Conservation (phyloP, 2,797 vertebrate genomes). For the Helicolenus hilgendorfi region DNA sequence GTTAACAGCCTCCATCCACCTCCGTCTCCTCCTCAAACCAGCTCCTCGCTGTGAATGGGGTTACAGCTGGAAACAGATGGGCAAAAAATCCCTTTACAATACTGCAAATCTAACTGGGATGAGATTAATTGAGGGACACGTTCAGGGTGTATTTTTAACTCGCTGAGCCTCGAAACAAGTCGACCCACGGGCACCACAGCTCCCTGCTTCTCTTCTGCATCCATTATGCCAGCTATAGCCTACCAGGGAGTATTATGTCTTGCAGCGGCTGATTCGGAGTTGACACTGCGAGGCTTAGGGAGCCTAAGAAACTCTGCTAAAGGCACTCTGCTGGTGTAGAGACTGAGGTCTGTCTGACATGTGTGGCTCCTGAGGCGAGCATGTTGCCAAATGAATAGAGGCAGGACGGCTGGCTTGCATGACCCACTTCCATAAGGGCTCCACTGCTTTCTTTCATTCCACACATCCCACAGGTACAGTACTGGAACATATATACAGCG, state of each 20-base stretch:
- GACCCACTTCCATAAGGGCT: slow-evolving; percentile 78
- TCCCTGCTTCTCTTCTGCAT: slow-evolving; percentile 60
- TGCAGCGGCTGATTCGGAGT: slow-evolving; percentile 65
- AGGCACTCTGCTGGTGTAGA: slow-evolving; percentile 67
- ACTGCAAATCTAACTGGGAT: slow-evolving; percentile 56
- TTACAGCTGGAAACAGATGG: slow-evolving; percentile 57
- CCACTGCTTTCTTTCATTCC: slow-evolving; percentile 41
- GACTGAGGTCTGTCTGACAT: slow-evolving; percentile 76
- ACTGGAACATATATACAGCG: slow-evolving; percentile 19
- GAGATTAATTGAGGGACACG: slow-evolving; percentile 79
- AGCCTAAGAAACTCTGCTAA: slow-evolving; percentile 79
- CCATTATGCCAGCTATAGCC: slow-evolving; percentile 72
- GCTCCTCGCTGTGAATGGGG: not conserved
- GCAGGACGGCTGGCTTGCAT: slow-evolving; percentile 70
- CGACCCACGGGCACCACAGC: slow-evolving; percentile 63
- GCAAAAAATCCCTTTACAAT: slow-evolving; percentile 47
- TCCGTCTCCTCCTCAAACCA: slow-evolving; percentile 11
- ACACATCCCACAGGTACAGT: slow-evolving; percentile 58
- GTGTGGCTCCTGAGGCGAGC: slow-evolving; percentile 77
- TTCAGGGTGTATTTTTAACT: slow-evolving; percentile 79
- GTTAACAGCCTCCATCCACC: slow-evolving; percentile 15
- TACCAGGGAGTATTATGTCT: slow-evolving; percentile 78
- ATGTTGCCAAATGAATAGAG: slow-evolving; percentile 78
- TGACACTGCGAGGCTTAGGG: slow-evolving; percentile 76
- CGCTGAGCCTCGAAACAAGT: slow-evolving; percentile 75